These are phyloP conservation scores for Diogma glabrata DNA, from an alignment of 2,888 invertebrate genomes.

Conservation along the genomic window DNA sequence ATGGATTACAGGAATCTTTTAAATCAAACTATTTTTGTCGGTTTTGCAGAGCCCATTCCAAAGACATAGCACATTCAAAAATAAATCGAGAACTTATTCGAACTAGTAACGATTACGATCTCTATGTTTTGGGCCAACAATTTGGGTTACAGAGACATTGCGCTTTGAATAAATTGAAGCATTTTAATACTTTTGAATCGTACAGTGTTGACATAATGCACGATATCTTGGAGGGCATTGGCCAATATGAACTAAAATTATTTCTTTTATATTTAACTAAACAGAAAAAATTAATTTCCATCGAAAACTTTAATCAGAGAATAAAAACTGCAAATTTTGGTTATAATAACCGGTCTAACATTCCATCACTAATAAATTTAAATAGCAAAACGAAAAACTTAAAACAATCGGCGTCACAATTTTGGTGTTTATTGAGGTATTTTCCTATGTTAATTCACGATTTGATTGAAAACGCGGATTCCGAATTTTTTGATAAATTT, in stretches of 20 bases:
- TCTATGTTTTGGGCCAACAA: background rate
- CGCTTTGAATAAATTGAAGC: background rate
- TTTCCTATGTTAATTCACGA: background rate
- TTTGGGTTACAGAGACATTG: conserved; percentile 1
- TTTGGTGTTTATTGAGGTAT: conserved; percentile 4
- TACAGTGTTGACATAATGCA: conserved; percentile 1
- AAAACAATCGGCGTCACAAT: background rate
- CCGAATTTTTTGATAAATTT: background rate
- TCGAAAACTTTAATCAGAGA: background rate
- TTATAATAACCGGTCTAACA: background rate
- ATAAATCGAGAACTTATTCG: background rate
- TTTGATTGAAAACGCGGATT: too few species aligned
- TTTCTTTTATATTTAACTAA: background rate
- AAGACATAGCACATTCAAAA: background rate
- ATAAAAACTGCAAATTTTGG: background rate
- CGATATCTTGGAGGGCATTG: background rate
- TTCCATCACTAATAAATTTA: background rate
- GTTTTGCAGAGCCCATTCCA: too few species aligned
- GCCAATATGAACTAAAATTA: background rate
- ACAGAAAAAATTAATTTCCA: background rate
- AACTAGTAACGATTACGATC: background rate
- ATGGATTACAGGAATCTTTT: background rate
- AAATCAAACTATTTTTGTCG: too few species aligned
- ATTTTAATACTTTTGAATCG: background rate
- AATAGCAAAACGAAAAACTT: background rate